Evolutionary conservation across 1,140 invertebrate species (phyloP).

Genomic region (Oryctes rhinoceros): DNA sequence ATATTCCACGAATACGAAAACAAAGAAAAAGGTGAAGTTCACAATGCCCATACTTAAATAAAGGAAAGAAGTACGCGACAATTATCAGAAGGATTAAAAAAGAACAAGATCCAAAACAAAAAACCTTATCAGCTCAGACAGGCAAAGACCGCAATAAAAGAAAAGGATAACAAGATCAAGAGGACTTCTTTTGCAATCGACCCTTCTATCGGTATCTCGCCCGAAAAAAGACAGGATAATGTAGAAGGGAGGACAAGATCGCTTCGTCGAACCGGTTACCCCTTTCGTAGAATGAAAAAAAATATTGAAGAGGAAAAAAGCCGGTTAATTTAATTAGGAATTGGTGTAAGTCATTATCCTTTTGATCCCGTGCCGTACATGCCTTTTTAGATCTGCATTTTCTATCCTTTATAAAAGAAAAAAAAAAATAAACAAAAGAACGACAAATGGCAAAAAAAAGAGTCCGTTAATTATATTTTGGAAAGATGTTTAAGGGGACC

Average conservation of each 20-base stretch:
- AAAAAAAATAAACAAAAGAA: not conserved
- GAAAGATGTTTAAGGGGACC: not conserved
- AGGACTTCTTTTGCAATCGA: not conserved
- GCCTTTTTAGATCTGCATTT: not conserved
- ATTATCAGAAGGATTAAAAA: not conserved
- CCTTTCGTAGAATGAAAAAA: not conserved
- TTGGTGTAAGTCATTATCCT: not conserved
- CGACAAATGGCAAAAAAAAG: not conserved
- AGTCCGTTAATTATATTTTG: constrained; percentile 1
- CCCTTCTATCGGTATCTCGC: not conserved
- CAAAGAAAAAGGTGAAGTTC: not conserved
- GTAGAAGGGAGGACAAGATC: not conserved
- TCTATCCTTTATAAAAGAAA: too few relatives aligned
- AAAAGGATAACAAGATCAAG: constrained; percentile 10
- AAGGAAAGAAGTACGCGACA: not conserved
- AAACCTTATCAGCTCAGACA: not conserved
- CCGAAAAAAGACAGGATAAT: not conserved
- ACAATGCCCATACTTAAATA: not conserved
- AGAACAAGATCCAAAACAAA: not conserved
- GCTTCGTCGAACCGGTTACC: not conserved
- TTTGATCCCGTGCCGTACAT: not conserved
- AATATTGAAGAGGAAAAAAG: not conserved
- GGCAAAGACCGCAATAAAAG: not conserved
- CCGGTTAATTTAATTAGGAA: constrained; percentile 2
- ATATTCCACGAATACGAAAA: too few relatives aligned